phyloP scores from a whole-genome alignment of 2,113 vertebrate species.

The Lathamus discolor region DNA sequence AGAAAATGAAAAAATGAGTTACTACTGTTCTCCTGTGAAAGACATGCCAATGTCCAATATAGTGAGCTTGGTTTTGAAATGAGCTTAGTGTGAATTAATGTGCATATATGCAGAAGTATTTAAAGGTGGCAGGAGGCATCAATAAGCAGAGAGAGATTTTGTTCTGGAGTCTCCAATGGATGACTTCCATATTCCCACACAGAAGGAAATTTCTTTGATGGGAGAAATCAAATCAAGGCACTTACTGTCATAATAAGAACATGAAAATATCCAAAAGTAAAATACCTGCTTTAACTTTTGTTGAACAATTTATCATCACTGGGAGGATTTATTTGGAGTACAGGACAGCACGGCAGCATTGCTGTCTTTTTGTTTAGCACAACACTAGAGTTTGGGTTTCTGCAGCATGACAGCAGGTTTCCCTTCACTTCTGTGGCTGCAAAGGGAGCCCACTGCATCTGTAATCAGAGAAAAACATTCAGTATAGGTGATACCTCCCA shows the following conservation, averaged over 20 bases:
- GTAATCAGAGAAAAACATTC: neutral
- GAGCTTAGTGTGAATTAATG: neutral
- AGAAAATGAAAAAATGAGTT: neutral
- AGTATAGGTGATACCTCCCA: neutral
- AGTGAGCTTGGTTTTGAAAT: neutral
- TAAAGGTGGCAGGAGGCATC: neutral
- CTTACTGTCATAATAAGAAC: neutral
- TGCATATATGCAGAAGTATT: neutral
- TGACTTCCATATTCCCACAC: neutral
- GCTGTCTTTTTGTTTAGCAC: neutral
- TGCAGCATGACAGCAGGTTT: neutral
- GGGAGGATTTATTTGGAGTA: neutral
- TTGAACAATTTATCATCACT: rapidly evolving
- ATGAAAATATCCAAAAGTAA: neutral
- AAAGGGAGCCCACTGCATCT: neutral
- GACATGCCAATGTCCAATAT: rapidly evolving
- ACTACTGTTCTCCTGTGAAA: neutral
- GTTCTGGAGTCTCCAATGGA: neutral
- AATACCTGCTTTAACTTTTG: neutral
- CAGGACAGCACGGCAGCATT: neutral
- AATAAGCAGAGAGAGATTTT: neutral
- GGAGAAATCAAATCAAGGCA: neutral
- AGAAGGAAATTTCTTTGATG: neutral
- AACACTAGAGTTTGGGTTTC: neutral
- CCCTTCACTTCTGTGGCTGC: neutral